These are phyloP conservation scores for Cryptoprocta ferox DNA, from an alignment of 2,797 vertebrate genomes.

Conservation along the genomic window DNA sequence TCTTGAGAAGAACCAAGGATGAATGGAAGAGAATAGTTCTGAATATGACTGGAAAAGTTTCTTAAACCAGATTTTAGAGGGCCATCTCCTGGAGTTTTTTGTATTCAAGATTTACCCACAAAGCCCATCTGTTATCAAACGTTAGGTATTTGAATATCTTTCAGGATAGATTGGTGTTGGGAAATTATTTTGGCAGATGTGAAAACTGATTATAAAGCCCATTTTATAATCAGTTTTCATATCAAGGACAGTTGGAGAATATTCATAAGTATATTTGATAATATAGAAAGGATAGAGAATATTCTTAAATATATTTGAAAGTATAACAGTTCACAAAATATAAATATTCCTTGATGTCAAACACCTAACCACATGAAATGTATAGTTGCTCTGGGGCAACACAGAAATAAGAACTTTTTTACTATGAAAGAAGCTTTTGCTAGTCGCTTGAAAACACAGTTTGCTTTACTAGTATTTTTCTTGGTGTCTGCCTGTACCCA, in stretches of 20 bases:
- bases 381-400: neutral
- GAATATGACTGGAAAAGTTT: neutral
- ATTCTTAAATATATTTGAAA: slow-evolving; percentile 26
- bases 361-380: neutral
- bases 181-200: neutral
- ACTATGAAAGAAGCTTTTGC: neutral
- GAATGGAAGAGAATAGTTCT: neutral
- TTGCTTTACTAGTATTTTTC: neutral
- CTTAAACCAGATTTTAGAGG: neutral
- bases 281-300: neutral
- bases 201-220: neutral
- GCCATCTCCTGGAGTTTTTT: neutral
- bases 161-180: neutral
- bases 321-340: neutral
- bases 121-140: neutral
- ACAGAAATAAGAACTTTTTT: slow-evolving; percentile 27
- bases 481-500: neutral
- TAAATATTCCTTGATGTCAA: neutral
- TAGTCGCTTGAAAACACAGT: neutral
- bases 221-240: neutral
- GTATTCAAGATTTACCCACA: neutral
- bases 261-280: no score
- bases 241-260: no score
- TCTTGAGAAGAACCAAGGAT: neutral
- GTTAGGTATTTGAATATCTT: slow-evolving; percentile 11